A percentile compares a stretch with the other conserved stretches of the same genome.
phyloP scores from a whole-genome alignment of 2,797 vertebrate species.

The Gadopsis bispinosus region DNA sequence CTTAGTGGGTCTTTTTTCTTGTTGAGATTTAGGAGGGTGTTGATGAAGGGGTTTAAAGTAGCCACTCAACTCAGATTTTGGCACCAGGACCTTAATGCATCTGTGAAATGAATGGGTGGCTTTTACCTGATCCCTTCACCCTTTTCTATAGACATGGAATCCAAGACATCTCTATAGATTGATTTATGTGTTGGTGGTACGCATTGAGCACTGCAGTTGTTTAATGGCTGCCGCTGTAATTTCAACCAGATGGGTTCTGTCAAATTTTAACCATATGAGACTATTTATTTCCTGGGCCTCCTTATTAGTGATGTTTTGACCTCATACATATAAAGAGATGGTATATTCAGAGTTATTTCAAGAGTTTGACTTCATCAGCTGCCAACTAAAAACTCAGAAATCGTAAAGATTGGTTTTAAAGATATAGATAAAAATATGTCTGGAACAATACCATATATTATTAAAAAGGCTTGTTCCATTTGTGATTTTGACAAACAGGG shows the following conservation, averaged over 20 bases:
- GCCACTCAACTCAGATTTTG: slow-evolving; percentile 12
- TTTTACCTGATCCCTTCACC: slow-evolving; percentile 30
- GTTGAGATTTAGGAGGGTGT: not conserved
- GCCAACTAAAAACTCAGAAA: not conserved
- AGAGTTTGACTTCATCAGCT: not conserved
- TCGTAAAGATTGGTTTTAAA: not conserved
- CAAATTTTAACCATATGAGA: not conserved
- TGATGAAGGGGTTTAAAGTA: slow-evolving; percentile 35
- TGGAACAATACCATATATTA: not conserved
- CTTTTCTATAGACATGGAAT: not conserved
- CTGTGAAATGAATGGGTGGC: slow-evolving; percentile 27
- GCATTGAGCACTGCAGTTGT: not conserved
- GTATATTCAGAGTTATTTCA: no score
- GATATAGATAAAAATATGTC: not conserved
- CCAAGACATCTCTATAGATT: not conserved
- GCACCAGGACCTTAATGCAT: slow-evolving; percentile 12
- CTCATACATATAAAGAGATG: not conserved
- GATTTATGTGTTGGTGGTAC: slow-evolving; percentile 3
- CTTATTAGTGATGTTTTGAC: not conserved
- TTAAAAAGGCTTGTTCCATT: not conserved
- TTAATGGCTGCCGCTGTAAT: not conserved
- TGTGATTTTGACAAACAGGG: not conserved
- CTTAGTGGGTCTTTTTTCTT: not conserved
- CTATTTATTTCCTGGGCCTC: not conserved
- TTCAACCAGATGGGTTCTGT: not conserved